phyloP scores from a whole-genome alignment of 2,113 vertebrate species.

The Zapornia atra region DNA sequence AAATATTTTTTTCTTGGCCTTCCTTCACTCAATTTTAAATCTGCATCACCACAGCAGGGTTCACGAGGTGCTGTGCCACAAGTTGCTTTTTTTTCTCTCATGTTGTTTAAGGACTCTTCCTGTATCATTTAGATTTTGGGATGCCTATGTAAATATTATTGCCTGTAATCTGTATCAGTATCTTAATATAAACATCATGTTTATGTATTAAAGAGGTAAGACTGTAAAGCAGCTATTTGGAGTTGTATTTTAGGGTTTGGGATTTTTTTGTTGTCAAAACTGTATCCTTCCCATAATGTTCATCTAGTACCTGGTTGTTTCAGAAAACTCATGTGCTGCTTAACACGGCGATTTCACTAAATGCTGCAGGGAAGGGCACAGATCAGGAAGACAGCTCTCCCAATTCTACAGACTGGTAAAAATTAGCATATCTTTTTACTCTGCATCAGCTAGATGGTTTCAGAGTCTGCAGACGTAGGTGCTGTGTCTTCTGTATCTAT shows the following conservation, averaged over 20 bases:
- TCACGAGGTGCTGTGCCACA: not conserved
- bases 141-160: not conserved
- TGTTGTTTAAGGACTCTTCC: not conserved
- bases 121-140: not conserved
- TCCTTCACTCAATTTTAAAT: not conserved
- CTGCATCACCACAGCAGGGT: not conserved
- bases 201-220: not conserved
- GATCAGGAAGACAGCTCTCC: not conserved
- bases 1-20: not conserved
- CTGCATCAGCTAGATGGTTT: not conserved
- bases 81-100: not conserved
- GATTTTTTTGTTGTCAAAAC: not conserved
- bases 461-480: not conserved
- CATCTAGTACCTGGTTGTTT: not conserved
- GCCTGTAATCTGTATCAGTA: not conserved
- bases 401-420: not conserved
- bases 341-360: not conserved
- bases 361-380: not conserved
- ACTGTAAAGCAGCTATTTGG: not conserved
- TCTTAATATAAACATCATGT: not conserved
- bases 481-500: not conserved
- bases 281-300: not conserved
- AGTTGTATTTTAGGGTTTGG: not conserved
- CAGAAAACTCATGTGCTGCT: not conserved
- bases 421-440: not conserved